Evolutionary conservation across 2,888 invertebrate species (phyloP).

Genomic region (Drosophila pullipes): DNA sequence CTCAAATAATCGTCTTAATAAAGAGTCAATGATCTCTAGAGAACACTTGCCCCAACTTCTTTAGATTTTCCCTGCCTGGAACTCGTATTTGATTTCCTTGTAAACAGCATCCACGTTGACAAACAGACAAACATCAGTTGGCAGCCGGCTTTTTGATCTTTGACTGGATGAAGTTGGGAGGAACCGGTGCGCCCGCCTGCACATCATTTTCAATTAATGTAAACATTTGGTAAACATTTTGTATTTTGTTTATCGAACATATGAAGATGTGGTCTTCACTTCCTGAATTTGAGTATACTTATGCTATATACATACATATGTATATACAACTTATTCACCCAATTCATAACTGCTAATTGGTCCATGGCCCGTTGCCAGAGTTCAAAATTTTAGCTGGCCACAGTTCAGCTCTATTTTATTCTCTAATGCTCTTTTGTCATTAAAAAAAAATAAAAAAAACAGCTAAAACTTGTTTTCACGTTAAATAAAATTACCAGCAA

Average conservation of each 20-base stretch:
- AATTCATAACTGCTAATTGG: slow-evolving; percentile 63
- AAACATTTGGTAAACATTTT: slow-evolving; percentile 53
- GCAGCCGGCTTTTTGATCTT: slow-evolving; percentile 68
- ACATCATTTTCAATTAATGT: slow-evolving; percentile 47
- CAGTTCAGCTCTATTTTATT: slow-evolving; percentile 46
- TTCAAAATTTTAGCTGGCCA: slow-evolving; percentile 41
- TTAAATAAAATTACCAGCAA: slow-evolving; percentile 77
- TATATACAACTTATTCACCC: slow-evolving; percentile 37
- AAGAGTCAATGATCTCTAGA: slow-evolving; percentile 38
- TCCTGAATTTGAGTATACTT: slow-evolving; percentile 16
- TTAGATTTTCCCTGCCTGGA: slow-evolving; percentile 8
- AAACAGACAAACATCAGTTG: slow-evolving; percentile 57
- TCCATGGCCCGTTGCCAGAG: slow-evolving; percentile 47
- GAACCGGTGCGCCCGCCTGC: slow-evolving; percentile 16
- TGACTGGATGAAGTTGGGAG: slow-evolving; percentile 22
- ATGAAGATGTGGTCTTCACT: slow-evolving; percentile 23
- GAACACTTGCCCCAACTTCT: not conserved
- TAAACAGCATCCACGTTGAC: slow-evolving; percentile 71
- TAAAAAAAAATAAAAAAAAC: slow-evolving; percentile 31
- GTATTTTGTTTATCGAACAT: slow-evolving; percentile 50
- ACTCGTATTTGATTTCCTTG: slow-evolving; percentile 69
- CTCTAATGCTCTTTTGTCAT: slow-evolving; percentile 40
- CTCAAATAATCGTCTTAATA: slow-evolving; percentile 7
- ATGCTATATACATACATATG: not conserved
- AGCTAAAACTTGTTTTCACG: slow-evolving; percentile 70